phyloP scores from a whole-genome alignment of 1,140 invertebrate genomes.

The Ephestia elutella region DNA sequence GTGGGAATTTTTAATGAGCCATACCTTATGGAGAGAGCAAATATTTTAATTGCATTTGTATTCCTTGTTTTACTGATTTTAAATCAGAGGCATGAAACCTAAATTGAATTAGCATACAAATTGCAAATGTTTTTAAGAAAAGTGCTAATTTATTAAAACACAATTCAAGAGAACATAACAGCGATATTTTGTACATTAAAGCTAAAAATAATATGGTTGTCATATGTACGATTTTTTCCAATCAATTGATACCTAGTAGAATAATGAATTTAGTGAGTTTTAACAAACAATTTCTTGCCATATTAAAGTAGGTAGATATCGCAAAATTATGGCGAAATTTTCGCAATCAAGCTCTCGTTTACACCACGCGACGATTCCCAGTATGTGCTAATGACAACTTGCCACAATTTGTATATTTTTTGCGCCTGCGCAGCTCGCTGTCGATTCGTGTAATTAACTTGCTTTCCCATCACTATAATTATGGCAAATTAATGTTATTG shows the following conservation, averaged over 20 bases:
- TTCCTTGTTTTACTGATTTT: neutral
- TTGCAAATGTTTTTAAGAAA: no score
- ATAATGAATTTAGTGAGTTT: no score
- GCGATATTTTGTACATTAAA: no score
- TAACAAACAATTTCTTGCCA: no score
- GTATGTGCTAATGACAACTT: slow-evolving; percentile 44
- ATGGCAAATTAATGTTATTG: slow-evolving; percentile 5
- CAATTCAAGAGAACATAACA: no score
- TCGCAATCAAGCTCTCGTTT: neutral
- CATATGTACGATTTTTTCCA: no score
- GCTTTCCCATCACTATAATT: slow-evolving; percentile 5
- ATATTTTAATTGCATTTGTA: neutral
- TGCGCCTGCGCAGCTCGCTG: slow-evolving; percentile 26
- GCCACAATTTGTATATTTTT: slow-evolving; percentile 51
- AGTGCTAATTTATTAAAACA: no score
- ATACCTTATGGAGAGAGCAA: neutral
- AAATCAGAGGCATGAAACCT: neutral
- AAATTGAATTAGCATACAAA: no score
- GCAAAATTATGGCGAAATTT: no score
- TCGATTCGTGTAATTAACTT: slow-evolving; percentile 1
- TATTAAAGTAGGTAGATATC: no score
- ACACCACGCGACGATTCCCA: slow-evolving; percentile 27
- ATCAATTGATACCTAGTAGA: no score
- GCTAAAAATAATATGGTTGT: no score
- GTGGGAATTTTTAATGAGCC: slow-evolving; percentile 2